These are phyloP conservation scores for Microcaecilia unicolor DNA, from an alignment of 2,797 vertebrate genomes.

Conservation along the genomic window DNA sequence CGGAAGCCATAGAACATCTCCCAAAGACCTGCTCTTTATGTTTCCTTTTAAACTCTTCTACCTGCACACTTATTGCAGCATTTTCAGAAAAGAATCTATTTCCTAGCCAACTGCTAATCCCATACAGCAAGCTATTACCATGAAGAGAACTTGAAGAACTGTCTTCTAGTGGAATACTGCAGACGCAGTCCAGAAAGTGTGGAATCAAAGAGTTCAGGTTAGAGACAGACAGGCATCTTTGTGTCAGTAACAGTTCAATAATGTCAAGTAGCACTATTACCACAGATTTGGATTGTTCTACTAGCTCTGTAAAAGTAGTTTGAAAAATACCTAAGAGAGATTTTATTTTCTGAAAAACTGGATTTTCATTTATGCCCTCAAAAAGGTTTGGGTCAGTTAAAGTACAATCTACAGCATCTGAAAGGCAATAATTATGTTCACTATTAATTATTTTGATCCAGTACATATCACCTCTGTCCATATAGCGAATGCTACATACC, in stretches of 20 bases:
- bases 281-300: constrained; percentile 25
- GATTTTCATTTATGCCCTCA: background rate
- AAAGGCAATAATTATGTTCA: constrained; percentile 62
- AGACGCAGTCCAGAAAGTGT: constrained; percentile 32
- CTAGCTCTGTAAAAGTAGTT: background rate
- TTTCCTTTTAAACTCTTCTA: constrained; percentile 65
- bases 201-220: constrained; percentile 34
- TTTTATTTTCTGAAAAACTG: background rate
- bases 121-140: constrained; percentile 49
- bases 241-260: constrained; percentile 29
- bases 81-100: constrained; percentile 62
- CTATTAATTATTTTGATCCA: too few relatives aligned
- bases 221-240: constrained; percentile 34
- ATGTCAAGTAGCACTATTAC: constrained; percentile 43
- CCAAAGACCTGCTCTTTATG: constrained; percentile 70
- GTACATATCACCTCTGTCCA: too few relatives aligned
- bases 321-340: background rate
- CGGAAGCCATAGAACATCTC: too few relatives aligned
- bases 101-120: constrained; percentile 61
- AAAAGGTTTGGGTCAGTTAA: too few relatives aligned
- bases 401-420: background rate
- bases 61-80: constrained; percentile 56
- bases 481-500: too few relatives aligned
- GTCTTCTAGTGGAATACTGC: constrained; percentile 11
- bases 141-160: constrained; percentile 35